Base-by-base conservation (phyloP, 2,888 invertebrate genomes). In the Agriopis leucophaearia region DNA sequence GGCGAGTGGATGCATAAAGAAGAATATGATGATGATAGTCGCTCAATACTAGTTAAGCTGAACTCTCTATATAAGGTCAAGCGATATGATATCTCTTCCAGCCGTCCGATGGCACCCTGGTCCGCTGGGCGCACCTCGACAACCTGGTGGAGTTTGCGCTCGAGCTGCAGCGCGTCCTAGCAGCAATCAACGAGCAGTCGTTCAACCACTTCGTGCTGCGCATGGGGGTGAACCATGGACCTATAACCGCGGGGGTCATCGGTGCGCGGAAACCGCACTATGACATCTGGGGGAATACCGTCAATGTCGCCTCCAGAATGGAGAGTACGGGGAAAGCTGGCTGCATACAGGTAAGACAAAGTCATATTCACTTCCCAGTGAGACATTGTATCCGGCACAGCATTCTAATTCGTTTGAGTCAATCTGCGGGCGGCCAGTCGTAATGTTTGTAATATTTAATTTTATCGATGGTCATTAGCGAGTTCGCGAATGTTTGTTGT, bases 241-340 rank as follows among this genome's bases (percentile, higher is more conserved):
- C 99, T 12, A 98, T 99, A 70, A 98, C 98, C 0, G 99, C 99
- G 0, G 99, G 99, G 0, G 99, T 99, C 7, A 99, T 99, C 78
- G 99, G 99, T 13, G 98, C 98, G 0, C 94, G 98, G 60, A 99
- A 99, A 86, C 99, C 99, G 0, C 99, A 99, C 88, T 99, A 99
- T 83, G 99, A 99, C 86, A 99, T 99, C 79, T 98, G 98, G 98
- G 99, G 99, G 1, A 99, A 99, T 86, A 98, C 99, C 0, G 99
- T 99, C 15, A 99, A 99, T 85, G 99, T 99, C 0, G 99, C 99
- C 8, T 98, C 98, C 0, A 94, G 99, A 67, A 99, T 99, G 99
- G 99, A 99, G 87, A 98, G 98, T 83, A 99, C 99, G 0, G 99
- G 99, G 71, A 98, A 98, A 93, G 98, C 98, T 63, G 98, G 98